phyloP scores from a whole-genome alignment of 2,888 invertebrate genomes.

The Lasioglossum figueresi region DNA sequence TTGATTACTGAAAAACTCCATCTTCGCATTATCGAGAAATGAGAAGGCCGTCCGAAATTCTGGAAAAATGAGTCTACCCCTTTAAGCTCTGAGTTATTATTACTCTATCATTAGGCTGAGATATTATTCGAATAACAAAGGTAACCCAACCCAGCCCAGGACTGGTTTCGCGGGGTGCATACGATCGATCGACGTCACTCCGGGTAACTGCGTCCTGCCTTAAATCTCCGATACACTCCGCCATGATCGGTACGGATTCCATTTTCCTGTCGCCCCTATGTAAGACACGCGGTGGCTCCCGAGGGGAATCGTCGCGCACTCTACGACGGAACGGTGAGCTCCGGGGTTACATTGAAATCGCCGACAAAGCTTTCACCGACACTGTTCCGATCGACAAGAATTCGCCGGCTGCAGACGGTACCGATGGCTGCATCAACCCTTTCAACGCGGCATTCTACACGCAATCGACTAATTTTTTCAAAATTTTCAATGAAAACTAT shows the following conservation, averaged over 20 bases:
- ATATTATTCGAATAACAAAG: not conserved
- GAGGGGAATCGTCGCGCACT: slow-evolving; percentile 7
- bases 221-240: slow-evolving; percentile 11
- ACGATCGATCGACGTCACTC: slow-evolving; percentile 13
- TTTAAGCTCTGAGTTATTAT: too few relatives aligned
- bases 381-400: not conserved
- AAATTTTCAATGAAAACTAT: too few relatives aligned
- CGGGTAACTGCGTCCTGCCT: not conserved
- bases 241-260: slow-evolving; percentile 12
- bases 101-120: slow-evolving; percentile 2
- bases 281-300: not conserved
- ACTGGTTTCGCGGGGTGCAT: not conserved
- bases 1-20: too few relatives aligned
- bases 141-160: not conserved
- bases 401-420: not conserved
- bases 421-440: not conserved
- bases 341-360: not conserved
- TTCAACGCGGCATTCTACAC: not conserved
- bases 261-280: slow-evolving; percentile 2
- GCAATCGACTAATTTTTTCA: not conserved
- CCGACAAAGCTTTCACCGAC: slow-evolving; percentile 17
- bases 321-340: not conserved
- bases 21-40: too few relatives aligned
- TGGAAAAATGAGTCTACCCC: too few relatives aligned
- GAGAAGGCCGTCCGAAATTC: too few relatives aligned